These are phyloP conservation scores for Catalaphyllia jardinei DNA, from an alignment of 64 coral and sea anemone genomes.

Conservation along the genomic window DNA sequence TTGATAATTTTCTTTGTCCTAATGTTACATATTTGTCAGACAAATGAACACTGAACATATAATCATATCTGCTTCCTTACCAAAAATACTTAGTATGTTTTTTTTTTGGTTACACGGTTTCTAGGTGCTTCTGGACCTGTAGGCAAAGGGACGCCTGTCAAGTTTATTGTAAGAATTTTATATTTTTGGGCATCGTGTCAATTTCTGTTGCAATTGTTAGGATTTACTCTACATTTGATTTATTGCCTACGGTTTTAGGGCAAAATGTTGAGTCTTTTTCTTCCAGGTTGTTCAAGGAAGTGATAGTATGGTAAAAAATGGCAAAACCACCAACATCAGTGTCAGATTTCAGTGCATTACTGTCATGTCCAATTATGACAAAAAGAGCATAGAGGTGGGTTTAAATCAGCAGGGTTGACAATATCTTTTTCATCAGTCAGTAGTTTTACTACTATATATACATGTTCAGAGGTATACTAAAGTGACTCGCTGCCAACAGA, in stretches of 20 bases:
- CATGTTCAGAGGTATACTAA: too few relatives aligned
- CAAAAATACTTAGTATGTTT: background rate
- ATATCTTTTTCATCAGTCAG: too few relatives aligned
- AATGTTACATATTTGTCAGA: too few relatives aligned
- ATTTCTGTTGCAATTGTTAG: background rate
- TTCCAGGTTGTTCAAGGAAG: conserved; percentile 64
- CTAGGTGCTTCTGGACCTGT: conserved; percentile 19
- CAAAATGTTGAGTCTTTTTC: background rate
- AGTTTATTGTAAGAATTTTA: conserved; percentile 57
- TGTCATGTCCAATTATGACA: conserved; percentile 71
- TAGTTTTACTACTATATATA: too few relatives aligned
- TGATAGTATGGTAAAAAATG: conserved; percentile 84
- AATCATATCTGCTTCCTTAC: background rate
- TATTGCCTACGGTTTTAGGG: background rate
- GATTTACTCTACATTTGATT: too few relatives aligned
- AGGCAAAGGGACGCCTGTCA: conserved; percentile 55
- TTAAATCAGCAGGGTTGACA: too few relatives aligned
- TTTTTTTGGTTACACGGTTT: background rate
- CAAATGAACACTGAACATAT: too few relatives aligned
- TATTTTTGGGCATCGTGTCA: background rate
- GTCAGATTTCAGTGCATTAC: conserved; percentile 79
- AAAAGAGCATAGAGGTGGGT: conserved; percentile 82
- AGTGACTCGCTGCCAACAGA: too few relatives aligned
- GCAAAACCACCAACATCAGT: conserved; percentile 58
- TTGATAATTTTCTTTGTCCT: too few relatives aligned